Conservation (phyloP, 2,797 vertebrate species). For the Dallia pectoralis region DNA sequence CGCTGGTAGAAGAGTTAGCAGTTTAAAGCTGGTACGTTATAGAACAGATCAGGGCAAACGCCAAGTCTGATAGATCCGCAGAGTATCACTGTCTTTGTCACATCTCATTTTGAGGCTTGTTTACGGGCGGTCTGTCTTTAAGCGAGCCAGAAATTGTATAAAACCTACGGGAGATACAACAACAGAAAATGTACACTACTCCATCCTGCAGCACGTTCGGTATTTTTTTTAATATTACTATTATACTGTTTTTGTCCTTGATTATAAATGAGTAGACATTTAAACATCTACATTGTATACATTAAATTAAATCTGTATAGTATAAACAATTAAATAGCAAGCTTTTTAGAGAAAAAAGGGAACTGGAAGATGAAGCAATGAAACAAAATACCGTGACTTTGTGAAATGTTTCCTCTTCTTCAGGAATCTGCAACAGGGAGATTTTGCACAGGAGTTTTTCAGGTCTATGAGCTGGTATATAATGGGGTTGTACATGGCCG, state of each 20-base stretch:
- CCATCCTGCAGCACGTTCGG: neutral
- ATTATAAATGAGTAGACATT: too few species aligned
- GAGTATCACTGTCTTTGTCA: conserved; percentile 45
- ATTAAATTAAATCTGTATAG: too few species aligned
- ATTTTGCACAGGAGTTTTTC: conserved; percentile 73
- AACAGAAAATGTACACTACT: neutral
- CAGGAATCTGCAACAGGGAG: conserved; percentile 59
- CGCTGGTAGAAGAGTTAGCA: conserved; percentile 17
- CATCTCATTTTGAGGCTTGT: conserved; percentile 62
- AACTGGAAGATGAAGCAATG: neutral
- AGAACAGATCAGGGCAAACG: conserved; percentile 29
- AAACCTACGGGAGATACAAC: conserved; percentile 54
- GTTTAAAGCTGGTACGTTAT: conserved; percentile 44
- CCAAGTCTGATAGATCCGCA: conserved; percentile 32
- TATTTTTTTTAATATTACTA: neutral
- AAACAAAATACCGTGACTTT: conserved; percentile 76
- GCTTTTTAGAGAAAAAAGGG: neutral
- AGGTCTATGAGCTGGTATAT: conserved; percentile 92
- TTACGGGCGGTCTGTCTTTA: conserved; percentile 51
- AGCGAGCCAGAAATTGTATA: conserved; percentile 64
- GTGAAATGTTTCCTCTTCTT: conserved; percentile 71
- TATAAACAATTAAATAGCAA: neutral
- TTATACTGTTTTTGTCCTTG: neutral
- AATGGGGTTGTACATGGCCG: conserved; percentile 96
- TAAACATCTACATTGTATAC: too few species aligned